Percentiles rank a stretch among this genome's conserved stretches.
Evolutionary conservation across 64 coral and sea anemone species (phyloP).

Genomic region (Exaiptasia diaphana): DNA sequence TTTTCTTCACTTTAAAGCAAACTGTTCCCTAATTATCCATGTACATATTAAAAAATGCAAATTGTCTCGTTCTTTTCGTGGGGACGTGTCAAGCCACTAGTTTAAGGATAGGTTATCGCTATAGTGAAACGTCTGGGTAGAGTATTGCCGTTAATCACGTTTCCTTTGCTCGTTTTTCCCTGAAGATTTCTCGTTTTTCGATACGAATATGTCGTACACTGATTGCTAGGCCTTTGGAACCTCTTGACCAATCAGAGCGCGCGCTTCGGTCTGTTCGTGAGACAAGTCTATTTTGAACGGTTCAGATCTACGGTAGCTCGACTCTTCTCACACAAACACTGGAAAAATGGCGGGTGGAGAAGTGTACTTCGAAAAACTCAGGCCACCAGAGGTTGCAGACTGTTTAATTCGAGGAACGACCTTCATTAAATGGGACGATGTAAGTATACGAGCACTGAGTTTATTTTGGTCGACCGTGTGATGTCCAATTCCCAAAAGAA

Average conservation of each 20-base stretch:
- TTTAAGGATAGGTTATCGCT: too few species aligned
- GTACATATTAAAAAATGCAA: neutral
- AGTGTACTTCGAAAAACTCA: constrained; percentile 77
- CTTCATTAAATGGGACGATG: constrained; percentile 93
- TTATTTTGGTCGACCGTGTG: neutral
- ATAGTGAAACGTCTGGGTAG: too few species aligned
- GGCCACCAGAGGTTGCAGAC: constrained; percentile 81
- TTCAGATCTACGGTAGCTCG: neutral
- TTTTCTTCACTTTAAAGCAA: too few species aligned
- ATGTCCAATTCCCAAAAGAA: neutral
- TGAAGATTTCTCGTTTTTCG: neutral
- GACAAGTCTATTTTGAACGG: constrained; percentile 37
- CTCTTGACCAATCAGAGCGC: constrained; percentile 63
- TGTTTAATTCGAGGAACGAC: constrained; percentile 85
- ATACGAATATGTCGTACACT: neutral
- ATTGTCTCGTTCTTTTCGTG: too few species aligned
- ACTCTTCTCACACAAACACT: constrained; percentile 2
- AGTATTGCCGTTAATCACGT: too few species aligned
- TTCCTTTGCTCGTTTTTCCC: neutral
- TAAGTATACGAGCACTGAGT: constrained; percentile 30
- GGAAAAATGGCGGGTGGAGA: constrained; percentile 90
- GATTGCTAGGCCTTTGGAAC: neutral
- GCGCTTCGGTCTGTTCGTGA: neutral
- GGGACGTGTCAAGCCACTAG: too few species aligned
- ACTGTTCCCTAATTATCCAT: neutral